Conservation (phyloP, 1,140 invertebrate species). For the Drosophila lowei region DNA sequence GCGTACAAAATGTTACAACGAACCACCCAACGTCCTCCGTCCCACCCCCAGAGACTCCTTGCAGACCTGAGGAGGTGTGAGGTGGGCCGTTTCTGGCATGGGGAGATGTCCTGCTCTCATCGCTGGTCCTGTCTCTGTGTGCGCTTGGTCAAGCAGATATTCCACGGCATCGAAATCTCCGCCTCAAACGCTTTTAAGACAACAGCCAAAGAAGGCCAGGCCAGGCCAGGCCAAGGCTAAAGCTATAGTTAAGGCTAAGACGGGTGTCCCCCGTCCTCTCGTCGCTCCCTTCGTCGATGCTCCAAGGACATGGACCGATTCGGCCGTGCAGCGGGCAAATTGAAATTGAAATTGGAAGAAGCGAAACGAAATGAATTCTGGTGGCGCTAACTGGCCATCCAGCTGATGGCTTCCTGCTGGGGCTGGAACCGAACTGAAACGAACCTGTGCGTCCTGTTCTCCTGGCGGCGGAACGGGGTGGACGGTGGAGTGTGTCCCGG, state of each 20-base stretch:
- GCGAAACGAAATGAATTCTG: conserved; percentile 78
- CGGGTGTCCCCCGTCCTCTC: not conserved
- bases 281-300: too few species aligned
- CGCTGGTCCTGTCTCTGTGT: conserved; percentile 28
- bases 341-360: conserved; percentile 79
- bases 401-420: conserved; percentile 71
- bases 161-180: conserved; percentile 27
- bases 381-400: conserved; percentile 67
- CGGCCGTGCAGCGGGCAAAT: conserved; percentile 63
- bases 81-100: not conserved
- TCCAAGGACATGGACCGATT: conserved; percentile 55
- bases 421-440: conserved; percentile 13
- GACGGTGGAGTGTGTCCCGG: too few species aligned
- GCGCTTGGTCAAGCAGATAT: conserved; percentile 78
- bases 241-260: too few species aligned
- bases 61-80: not conserved
- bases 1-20: conserved; percentile 79
- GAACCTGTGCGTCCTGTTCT: conserved; percentile 15
- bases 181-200: conserved; percentile 46
- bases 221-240: too few species aligned
- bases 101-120: too few species aligned
- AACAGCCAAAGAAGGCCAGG: conserved; percentile 15
- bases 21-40: not conserved
- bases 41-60: conserved; percentile 17
- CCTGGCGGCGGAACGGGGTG: too few species aligned